Base-by-base conservation (phyloP, 2,888 invertebrate species). In the Bhutanitis thaidina region DNA sequence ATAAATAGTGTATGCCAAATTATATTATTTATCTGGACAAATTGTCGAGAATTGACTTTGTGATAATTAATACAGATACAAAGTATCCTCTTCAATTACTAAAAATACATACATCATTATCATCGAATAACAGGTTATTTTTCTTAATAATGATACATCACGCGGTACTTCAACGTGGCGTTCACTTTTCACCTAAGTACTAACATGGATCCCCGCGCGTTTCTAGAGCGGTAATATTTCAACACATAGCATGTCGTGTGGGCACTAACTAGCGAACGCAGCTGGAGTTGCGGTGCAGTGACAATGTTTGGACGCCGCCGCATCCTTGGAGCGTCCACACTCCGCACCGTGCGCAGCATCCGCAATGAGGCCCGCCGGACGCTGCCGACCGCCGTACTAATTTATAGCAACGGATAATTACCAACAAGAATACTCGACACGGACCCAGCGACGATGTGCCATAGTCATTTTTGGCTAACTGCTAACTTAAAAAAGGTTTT, bases 361-460 rank as follows among this genome's bases (percentile, higher is more conserved):
- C 75, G 59, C 80, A 81, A 84, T 34, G 32, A 12, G 32, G 7
- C 56, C 36, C 35, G 40, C 56, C 55, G 57, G 57, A 60, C 62
- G 57, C 53, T 53, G 52, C 52, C 58, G 52, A 57, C 56, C 57
- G 46, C 58, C 57, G 64, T 71, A 70, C 75, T 81, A 81, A 85
- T 84, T 82, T 84, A 84, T 84, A 77, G 77, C 79, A 66, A 74
- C 76, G 71, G 77, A 79, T 83, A 82, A 84, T 83, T 84, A 82
- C 80, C 72, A 72, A 75, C 80, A 79, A 77, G 80, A 81, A 83
- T 77, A 79, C 65, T 77, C 73, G 75, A 73, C 63, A 59, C 56
- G 56, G 52, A 58, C 63, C 59, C 56, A 60, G 67, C 62, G 66
- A 73, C 74, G 74, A 72, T 71, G 54, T 58, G 46, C 50, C 27